Base-by-base conservation (phyloP, 2,888 invertebrate species). In the Nomada fucata region DNA sequence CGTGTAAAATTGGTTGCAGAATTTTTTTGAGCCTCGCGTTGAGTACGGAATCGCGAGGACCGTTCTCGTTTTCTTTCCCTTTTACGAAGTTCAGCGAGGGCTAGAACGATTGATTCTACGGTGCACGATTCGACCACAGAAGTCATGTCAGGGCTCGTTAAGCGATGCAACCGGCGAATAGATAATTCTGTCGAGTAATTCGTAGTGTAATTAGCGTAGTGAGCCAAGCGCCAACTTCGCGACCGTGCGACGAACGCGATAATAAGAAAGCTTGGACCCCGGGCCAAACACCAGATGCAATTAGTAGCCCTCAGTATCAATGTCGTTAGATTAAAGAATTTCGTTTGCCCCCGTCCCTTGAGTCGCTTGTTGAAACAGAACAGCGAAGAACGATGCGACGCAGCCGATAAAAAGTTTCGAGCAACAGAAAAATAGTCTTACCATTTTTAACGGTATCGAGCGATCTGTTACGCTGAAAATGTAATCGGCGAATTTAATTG, bases 151-250 rank as follows among this genome's bases (percentile, higher is more conserved):
- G 64, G 79, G 76, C 71, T 53, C 80, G 78, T 83, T 76, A 71
- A 74, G 69, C 59, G 75, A 76, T 72, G 83, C 79, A 85, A 87
- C 77, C 69, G 77, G 63, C 76, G 53, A 59, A 50, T 65, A 71
- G 79, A 79, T 86, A 88, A 88, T 86, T 86, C 81, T 82, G 88
- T 87, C 80, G 84, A 86, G 80, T 76, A 84, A 88, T 87, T 84
- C 7, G 36, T 68, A 63, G 77, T 76, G 75, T 87, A 88, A 87
- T 82, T 83, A 79, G 73, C 65, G 57, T 63, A 36, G 26, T 64
- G 64, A 44, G 59, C 20, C 76, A 63, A 77, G 75, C 76, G 78
- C 71, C 79, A 83, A 86, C 76, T 87, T 85, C 69, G 69, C 68
- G 42, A 23, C 64, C n/a, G 20, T 9, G 74, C 73, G 61, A 75